Evolutionary conservation across 2,888 invertebrate genomes (phyloP), one percentile per base, ranked within the genome.

Genomic region (Physocephala rufipes): DNA sequence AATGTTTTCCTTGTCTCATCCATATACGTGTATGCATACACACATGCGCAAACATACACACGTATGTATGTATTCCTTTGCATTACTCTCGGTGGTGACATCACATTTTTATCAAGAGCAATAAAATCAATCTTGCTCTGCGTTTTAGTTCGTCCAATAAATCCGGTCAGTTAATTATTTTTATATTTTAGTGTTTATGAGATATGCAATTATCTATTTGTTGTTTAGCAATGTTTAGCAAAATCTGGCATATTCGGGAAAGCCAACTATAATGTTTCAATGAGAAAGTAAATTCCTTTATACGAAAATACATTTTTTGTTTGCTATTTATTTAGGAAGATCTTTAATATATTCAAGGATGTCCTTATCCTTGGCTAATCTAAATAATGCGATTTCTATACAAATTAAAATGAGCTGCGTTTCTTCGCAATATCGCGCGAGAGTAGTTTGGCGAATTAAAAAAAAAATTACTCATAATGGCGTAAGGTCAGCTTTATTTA

Each of bases 101-200:
- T 68, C 68, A 68, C 68, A 45, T 28, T 58, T 62, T 43, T 66
- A 66, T 43, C 61, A 61, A 36, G 47, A 61, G n/a, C 47, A 59
- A 59, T 28, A 43, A 47, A 67, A 9, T 26, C 19, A 1, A 59
- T 67, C 58, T 67, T 49, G 67, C 43, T 36, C 36, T 67, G 45
- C 59, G 59, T 24, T 59, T 67, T 47, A 67, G 45, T 47, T 47
- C 59, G 21, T 53, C 53, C 24, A 67, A 26, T 36, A 4, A 36
- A 4, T 36, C 36, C 36, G 9, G 58, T 59, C 67, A 66, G 53
- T 66, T 66, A 15, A 15, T 63, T 63, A 36, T 4, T 28, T 24
- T 58, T 58, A 9, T 28, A 16, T 58, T 58, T 2, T 58, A 19
- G 7, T n/a, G n/a, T 53, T 53, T 53, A 53, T 21, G 19, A 21